Evolutionary conservation across 2,888 invertebrate genomes (phyloP).

Genomic region (Coelinius sp.): DNA sequence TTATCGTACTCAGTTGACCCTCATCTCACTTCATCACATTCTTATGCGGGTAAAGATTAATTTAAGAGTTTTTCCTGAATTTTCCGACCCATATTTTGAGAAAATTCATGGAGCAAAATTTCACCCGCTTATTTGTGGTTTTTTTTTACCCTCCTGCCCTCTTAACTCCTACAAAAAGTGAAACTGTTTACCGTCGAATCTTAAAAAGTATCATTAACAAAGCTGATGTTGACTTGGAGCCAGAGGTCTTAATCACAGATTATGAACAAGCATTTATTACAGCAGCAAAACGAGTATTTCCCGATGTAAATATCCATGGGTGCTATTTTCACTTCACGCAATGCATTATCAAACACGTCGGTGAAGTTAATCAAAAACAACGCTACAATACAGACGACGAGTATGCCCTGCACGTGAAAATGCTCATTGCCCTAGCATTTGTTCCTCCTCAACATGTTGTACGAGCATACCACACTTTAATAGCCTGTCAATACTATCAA

Average conservation of each 20-base stretch:
- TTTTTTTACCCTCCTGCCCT: no score
- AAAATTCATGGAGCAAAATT: no score
- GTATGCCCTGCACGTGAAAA: constrained; percentile 22
- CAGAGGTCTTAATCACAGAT: not conserved
- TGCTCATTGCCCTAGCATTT: constrained; percentile 31
- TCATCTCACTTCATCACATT: no score
- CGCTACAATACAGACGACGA: not conserved
- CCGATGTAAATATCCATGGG: not conserved
- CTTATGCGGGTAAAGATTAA: no score
- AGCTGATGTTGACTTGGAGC: not conserved
- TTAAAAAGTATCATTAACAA: not conserved
- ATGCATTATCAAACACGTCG: constrained; percentile 13
- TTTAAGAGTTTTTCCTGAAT: no score
- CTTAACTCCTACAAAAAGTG: not conserved
- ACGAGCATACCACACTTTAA: constrained; percentile 6
- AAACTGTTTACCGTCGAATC: not conserved
- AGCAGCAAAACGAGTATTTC: not conserved
- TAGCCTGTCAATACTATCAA: constrained; percentile 7
- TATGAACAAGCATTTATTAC: not conserved
- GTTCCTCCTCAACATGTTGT: constrained; percentile 20
- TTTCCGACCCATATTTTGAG: no score
- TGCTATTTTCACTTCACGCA: constrained; percentile 31
- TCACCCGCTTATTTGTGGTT: no score
- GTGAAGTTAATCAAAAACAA: not conserved
- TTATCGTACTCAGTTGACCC: no score